These are phyloP conservation scores for Eupleurogrammus muticus DNA, from an alignment of 2,797 vertebrate genomes.

Conservation along the genomic window DNA sequence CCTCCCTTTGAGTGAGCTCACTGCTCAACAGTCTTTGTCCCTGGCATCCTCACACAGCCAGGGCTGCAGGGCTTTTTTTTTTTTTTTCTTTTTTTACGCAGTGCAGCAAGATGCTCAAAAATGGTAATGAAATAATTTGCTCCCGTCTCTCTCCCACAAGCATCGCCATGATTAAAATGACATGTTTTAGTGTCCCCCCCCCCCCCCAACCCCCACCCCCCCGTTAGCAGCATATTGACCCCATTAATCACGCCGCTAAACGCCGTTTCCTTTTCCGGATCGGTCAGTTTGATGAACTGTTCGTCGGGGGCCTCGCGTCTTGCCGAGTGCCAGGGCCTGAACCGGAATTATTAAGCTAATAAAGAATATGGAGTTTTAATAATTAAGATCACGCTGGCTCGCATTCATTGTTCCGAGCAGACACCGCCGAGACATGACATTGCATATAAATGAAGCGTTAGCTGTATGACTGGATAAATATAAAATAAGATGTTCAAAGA, in stretches of 20 bases:
- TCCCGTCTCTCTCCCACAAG: constrained; percentile 55
- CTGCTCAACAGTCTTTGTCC: constrained; percentile 32
- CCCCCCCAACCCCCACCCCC: too few species aligned
- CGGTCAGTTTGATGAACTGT: constrained; percentile 70
- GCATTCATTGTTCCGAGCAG: constrained; percentile 49
- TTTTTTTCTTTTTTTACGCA: constrained; percentile 27
- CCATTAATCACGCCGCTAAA: constrained; percentile 75
- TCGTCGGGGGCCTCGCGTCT: constrained; percentile 42
- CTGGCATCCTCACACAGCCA: constrained; percentile 24
- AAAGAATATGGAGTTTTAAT: constrained; percentile 75
- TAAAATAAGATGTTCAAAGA: constrained; percentile 32
- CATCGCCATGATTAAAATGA: constrained; percentile 72
- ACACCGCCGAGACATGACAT: constrained; percentile 51
- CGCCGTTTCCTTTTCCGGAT: constrained; percentile 61
- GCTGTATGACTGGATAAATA: constrained; percentile 37
- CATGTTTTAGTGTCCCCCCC: constrained; percentile 71
- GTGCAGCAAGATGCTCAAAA: constrained; percentile 58
- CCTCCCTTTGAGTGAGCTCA: constrained; percentile 31
- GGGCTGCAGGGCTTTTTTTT: constrained; percentile 7
- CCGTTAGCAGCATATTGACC: constrained; percentile 69
- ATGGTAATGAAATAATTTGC: constrained; percentile 68
- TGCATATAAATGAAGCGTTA: constrained; percentile 65
- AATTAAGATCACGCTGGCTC: constrained; percentile 72
- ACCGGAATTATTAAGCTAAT: constrained; percentile 68
- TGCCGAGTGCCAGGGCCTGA: constrained; percentile 40